Evolutionary conservation across 2,797 vertebrate species (phyloP), one percentile per base, ranked within the genome.

Genomic region (Phataginus tetradactyla): DNA sequence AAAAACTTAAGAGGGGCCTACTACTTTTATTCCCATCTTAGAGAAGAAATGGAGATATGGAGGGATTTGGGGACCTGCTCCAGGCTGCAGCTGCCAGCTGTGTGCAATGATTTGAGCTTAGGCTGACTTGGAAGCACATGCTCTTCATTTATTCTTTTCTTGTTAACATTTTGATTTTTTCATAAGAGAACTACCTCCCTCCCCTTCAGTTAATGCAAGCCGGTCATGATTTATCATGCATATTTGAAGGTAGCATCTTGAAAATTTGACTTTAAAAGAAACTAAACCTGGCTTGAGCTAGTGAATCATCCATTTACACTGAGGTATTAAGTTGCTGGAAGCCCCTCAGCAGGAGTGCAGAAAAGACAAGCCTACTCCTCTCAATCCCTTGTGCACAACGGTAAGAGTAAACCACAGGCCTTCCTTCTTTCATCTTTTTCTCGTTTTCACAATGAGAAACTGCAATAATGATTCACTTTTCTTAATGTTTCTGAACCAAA

Each of bases 401-500:
- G 7, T 39, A 23, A 75, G 53, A 89, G n/a, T 51, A 63, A 90
- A 78, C 20, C 4, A 37, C 13, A 53, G 13, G 21, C 12, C 45
- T 78, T 49, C 61, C 32, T 57, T 64, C 20, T 0, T 69, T 13
- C 10, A 66, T 29, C 14, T 5, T 27, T 71, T 25, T 39, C 11
- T 21, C 21, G 2, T 10, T 37, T 68, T 68, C 20, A 86, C 69
- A 25, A 74, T 68, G 21, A 64, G 61, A 72, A n/a, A 45, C 29
- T 49, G 34, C 27, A 69, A 32, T 8, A 83, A 32, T 27, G 83
- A 96, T 66, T 78, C 53, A 89, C 94, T 94, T 92, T 97, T 92
- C 11, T 95, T 84, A 94, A 27, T 78, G 37, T 87, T 90, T 34
- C 61, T 80, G 5, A n/a, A n/a, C n/a, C 55, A 53, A 94, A 90